phyloP scores from a whole-genome alignment of 2,113 vertebrate genomes.

The Sorex araneus region DNA sequence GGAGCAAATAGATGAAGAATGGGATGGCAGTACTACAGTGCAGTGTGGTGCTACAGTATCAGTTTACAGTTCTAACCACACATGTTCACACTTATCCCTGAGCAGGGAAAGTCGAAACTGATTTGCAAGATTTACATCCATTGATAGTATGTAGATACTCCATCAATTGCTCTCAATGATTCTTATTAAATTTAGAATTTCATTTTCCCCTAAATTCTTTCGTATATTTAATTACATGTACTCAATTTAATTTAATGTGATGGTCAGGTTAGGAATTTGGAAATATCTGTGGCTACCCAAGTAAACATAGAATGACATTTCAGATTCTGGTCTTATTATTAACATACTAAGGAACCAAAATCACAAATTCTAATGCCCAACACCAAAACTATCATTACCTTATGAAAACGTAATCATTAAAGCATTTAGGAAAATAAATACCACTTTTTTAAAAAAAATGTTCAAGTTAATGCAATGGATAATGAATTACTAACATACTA shows the following conservation, averaged over 20 bases:
- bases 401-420: not conserved
- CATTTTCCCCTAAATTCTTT: not conserved
- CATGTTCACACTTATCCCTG: not conserved
- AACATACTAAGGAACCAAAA: not conserved
- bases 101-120: not conserved
- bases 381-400: not conserved
- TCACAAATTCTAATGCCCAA: not conserved
- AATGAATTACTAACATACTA: fast-evolving
- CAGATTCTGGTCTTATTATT: not conserved
- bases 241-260: constrained; percentile 22
- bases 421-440: not conserved
- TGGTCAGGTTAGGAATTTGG: not conserved
- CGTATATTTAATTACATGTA: not conserved
- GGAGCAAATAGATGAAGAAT: too few species aligned
- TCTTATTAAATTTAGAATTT: not conserved
- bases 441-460: not conserved
- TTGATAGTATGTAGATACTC: not conserved
- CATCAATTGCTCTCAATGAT: not conserved
- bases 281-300: not conserved
- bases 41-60: too few species aligned
- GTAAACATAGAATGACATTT: not conserved
- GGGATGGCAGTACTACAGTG: too few species aligned
- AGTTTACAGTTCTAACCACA: not conserved
- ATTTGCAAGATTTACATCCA: not conserved
- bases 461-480: not conserved